phyloP scores from a whole-genome alignment of 2,797 vertebrate species.

The Neopelma chrysocephalum region DNA sequence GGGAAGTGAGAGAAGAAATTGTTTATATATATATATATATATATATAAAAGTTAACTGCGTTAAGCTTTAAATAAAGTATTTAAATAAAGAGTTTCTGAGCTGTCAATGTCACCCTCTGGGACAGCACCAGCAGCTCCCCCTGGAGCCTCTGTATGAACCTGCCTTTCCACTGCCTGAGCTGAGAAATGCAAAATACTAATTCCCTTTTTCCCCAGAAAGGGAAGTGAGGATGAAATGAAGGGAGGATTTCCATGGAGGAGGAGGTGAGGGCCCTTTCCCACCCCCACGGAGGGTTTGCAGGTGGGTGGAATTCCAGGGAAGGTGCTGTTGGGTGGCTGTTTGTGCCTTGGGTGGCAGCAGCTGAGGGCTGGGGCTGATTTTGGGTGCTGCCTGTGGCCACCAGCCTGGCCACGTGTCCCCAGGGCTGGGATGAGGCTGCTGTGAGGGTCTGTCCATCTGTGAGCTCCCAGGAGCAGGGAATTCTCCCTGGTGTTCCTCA shows the following conservation, averaged over 20 bases:
- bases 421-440: background rate
- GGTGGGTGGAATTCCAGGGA: background rate
- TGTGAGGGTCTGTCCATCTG: background rate
- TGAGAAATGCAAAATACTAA: background rate
- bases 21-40: background rate
- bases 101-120: background rate
- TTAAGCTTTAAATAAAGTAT: slow-evolving; percentile 18
- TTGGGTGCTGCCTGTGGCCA: background rate
- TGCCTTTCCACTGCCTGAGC: background rate
- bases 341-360: background rate
- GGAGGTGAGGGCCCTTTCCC: background rate
- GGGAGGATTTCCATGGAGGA: background rate
- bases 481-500: background rate
- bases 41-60: background rate
- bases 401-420: background rate
- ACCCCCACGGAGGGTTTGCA: fast-evolving
- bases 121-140: background rate
- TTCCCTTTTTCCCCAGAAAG: background rate
- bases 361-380: background rate
- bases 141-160: background rate
- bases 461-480: background rate
- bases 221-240: background rate
- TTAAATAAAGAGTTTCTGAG: background rate
- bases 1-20: background rate
- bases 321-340: background rate